Evolutionary conservation across 2,888 invertebrate species (phyloP).

Genomic region (Pristionchus mayeri): DNA sequence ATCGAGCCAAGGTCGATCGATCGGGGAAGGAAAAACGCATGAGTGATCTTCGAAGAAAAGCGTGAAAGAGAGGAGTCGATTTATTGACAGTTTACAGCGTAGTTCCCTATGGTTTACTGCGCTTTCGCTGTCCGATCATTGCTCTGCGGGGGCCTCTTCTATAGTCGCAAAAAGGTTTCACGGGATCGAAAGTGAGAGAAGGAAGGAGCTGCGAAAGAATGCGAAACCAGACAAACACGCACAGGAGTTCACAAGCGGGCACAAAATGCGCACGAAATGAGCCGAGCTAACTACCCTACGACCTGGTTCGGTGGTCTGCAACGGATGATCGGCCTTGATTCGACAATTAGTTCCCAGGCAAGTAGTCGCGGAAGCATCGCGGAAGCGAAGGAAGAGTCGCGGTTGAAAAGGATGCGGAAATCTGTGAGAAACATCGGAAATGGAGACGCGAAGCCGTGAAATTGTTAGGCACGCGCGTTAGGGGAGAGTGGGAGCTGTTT

Average conservation of each 20-base stretch:
- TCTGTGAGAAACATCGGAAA: neutral
- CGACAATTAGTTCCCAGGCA: too few species aligned
- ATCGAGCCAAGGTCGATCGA: constrained; percentile 25
- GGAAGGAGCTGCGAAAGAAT: neutral
- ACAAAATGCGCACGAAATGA: neutral
- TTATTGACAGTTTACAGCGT: too few species aligned
- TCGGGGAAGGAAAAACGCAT: too few species aligned
- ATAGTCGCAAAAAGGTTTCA: neutral
- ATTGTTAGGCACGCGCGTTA: neutral
- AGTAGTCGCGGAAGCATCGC: neutral
- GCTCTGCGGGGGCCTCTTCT: neutral
- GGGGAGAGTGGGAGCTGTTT: neutral
- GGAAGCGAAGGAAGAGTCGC: neutral
- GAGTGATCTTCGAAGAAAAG: neutral
- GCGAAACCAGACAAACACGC: neutral
- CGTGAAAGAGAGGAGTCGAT: too few species aligned
- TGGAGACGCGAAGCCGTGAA: too few species aligned
- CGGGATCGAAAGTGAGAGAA: neutral
- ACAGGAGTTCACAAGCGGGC: neutral
- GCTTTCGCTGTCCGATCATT: too few species aligned
- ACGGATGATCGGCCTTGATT: neutral
- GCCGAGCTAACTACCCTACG: too few species aligned
- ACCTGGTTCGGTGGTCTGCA: neutral
- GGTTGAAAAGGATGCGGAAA: neutral
- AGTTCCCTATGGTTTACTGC: too few species aligned